Percentiles rank a stretch among this genome's conserved stretches.
Evolutionary conservation across 1,140 invertebrate species (phyloP).

Genomic region (Euwallacea fornicatus): DNA sequence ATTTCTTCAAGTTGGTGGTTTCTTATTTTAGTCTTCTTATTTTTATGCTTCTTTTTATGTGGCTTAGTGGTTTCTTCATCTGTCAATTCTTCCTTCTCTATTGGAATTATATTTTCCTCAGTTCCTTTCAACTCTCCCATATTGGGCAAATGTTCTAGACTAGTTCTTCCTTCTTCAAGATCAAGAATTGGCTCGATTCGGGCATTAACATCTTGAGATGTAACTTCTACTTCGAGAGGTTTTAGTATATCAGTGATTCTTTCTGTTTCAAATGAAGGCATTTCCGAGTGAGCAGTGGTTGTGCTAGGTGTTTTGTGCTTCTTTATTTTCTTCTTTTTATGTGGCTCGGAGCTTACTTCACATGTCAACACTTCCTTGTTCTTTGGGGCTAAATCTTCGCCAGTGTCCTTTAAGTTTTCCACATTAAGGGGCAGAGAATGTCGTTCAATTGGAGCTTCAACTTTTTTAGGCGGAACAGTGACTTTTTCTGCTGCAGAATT

Average conservation of each 20-base stretch:
- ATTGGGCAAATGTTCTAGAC: conserved; percentile 27
- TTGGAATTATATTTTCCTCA: conserved; percentile 9
- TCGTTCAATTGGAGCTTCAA: conserved; percentile 12
- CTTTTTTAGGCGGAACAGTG: not conserved
- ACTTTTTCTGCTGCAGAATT: not conserved
- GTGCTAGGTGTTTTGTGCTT: no score
- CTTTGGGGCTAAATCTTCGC: no score
- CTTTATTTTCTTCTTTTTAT: no score
- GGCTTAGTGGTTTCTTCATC: conserved; percentile 5
- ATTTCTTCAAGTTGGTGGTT: no score
- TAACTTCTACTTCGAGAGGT: not conserved
- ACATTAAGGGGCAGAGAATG: not conserved
- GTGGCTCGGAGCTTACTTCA: no score
- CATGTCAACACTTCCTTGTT: no score
- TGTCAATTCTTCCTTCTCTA: conserved; percentile 18
- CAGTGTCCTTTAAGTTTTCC: no score
- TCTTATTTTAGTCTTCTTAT: no score
- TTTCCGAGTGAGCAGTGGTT: no score
- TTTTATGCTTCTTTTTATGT: no score
- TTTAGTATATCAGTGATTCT: not conserved
- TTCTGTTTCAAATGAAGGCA: not conserved
- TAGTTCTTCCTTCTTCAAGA: not conserved
- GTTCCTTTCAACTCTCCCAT: conserved; percentile 19
- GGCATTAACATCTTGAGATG: no score
- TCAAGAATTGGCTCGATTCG: no score